Evolutionary conservation across 2,113 vertebrate genomes (phyloP).

Genomic region (Seriola rivoliana): DNA sequence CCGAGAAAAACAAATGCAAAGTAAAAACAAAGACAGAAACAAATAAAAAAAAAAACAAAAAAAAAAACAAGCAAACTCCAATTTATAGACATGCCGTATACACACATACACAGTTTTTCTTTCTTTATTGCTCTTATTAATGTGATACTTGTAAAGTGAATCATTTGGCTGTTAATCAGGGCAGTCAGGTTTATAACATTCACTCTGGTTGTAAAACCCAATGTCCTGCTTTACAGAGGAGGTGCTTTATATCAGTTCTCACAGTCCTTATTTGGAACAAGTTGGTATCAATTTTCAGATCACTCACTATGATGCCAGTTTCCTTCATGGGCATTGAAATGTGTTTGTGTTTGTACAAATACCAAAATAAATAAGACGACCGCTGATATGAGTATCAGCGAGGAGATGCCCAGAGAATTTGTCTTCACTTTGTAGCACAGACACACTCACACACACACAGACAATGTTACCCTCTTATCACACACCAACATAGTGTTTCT

Average conservation of each 20-base stretch:
- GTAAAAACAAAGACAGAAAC: not conserved
- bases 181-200: constrained; percentile 8
- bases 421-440: not conserved
- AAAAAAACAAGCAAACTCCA: not conserved
- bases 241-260: constrained; percentile 21
- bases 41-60: not conserved
- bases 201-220: constrained; percentile 34
- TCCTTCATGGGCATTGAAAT: not conserved
- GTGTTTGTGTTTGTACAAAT: constrained; percentile 10
- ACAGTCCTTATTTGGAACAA: not conserved
- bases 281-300: not conserved
- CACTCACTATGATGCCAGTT: not conserved
- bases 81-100: not conserved
- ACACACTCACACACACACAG: not conserved
- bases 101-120: not conserved
- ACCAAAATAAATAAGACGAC: not conserved
- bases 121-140: constrained; percentile 22
- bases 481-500: not conserved
- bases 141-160: constrained; percentile 14
- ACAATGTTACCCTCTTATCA: not conserved
- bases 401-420: too few relatives aligned
- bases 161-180: constrained; percentile 21
- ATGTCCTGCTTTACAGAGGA: constrained; percentile 15
- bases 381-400: too few relatives aligned
- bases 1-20: not conserved